These are phyloP conservation scores for Druon quercuslanigerum DNA, from an alignment of 1,140 invertebrate genomes.

Conservation along the genomic window DNA sequence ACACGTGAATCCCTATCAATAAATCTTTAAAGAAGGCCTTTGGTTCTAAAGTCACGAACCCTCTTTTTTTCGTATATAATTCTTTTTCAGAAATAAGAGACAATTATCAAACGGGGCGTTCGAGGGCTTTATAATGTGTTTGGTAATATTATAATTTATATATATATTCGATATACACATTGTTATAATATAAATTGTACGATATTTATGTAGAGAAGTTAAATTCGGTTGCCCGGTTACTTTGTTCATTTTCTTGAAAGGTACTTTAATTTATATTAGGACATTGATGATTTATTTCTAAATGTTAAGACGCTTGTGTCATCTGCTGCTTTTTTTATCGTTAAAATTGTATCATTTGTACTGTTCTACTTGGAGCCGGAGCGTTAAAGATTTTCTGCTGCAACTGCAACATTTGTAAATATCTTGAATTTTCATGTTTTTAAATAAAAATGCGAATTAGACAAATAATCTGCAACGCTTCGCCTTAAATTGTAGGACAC, in stretches of 20 bases:
- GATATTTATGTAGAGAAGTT: conserved; percentile 52
- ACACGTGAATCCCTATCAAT: no score
- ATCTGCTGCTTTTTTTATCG: conserved; percentile 44
- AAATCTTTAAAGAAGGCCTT: no score
- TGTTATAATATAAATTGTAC: conserved; percentile 43
- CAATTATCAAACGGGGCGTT: no score
- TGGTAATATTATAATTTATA: no score
- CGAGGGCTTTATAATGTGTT: no score
- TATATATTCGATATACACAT: not conserved
- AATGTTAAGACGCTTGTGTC: conserved; percentile 51
- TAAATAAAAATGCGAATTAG: conserved; percentile 5
- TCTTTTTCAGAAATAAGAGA: no score
- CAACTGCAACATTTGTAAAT: not conserved
- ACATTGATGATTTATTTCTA: conserved; percentile 54
- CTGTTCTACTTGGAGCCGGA: conserved; percentile 56
- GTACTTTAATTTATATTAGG: conserved; percentile 55
- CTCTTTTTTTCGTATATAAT: no score
- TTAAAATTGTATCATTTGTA: conserved; percentile 55
- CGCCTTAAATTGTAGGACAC: conserved; percentile 44
- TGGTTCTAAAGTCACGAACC: no score
- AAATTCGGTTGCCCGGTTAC: not conserved
- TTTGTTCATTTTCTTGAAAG: conserved; percentile 41
- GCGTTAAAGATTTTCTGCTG: not conserved
- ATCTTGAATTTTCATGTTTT: not conserved
- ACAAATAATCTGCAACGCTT: conserved; percentile 5